phyloP scores from a whole-genome alignment of 2,797 vertebrate species.

The Diglossa cyanea region DNA sequence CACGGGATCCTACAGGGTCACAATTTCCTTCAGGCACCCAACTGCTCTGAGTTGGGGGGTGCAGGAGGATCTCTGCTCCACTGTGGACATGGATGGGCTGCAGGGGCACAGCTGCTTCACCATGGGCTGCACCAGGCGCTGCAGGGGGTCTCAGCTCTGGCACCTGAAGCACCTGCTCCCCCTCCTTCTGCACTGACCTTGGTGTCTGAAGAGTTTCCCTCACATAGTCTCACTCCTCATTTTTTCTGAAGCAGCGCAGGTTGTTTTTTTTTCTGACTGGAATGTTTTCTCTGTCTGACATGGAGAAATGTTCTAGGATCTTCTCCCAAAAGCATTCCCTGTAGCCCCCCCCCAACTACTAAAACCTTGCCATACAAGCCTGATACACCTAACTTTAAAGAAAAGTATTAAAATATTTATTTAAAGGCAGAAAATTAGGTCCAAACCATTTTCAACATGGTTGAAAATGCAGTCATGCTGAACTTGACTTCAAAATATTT shows the following conservation, averaged over 20 bases:
- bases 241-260: background rate
- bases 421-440: background rate
- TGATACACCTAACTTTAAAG: background rate
- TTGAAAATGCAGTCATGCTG: background rate
- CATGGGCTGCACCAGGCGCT: background rate
- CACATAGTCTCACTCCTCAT: background rate
- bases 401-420: background rate
- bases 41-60: accelerated
- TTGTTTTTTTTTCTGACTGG: background rate
- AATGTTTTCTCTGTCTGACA: accelerated
- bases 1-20: accelerated
- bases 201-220: background rate
- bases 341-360: accelerated
- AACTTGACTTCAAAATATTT: background rate
- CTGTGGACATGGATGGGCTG: background rate
- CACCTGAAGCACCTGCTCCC: background rate
- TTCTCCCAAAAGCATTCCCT: background rate
- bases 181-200: too few relatives aligned
- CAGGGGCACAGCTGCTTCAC: background rate
- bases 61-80: background rate
- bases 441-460: background rate
- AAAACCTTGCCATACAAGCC: accelerated
- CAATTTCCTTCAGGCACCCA: background rate
- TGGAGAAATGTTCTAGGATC: background rate
- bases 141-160: background rate